phyloP scores from a whole-genome alignment of 2,888 invertebrate species.

The Limnephilus marmoratus region DNA sequence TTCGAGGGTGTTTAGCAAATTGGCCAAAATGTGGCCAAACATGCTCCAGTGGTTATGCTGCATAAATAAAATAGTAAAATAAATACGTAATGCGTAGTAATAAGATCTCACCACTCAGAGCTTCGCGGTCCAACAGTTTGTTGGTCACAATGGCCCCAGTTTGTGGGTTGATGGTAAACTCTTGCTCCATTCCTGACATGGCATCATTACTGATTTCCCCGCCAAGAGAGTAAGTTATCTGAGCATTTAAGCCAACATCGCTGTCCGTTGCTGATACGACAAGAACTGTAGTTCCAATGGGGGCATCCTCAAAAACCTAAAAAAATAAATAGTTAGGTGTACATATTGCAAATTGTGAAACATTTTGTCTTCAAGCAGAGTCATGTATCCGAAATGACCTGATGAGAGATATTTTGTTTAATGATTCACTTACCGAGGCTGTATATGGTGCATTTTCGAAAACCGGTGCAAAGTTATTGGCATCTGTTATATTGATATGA shows the following conservation, averaged over 20 bases:
- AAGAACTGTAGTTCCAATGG: conserved; percentile 92
- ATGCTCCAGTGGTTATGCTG: too few relatives aligned
- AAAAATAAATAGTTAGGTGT: neutral
- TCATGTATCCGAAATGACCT: neutral
- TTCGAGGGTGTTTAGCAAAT: too few relatives aligned
- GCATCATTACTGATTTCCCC: conserved; percentile 80
- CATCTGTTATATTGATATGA: conserved; percentile 94
- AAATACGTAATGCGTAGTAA: neutral
- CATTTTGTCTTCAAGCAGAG: neutral
- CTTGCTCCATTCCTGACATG: conserved; percentile 80
- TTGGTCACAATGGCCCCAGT: conserved; percentile 96
- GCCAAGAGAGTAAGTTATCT: conserved; percentile 87
- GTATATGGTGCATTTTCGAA: conserved; percentile 96
- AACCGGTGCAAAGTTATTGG: conserved; percentile 94
- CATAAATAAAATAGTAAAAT: neutral
- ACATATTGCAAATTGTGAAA: neutral
- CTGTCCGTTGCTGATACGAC: conserved; percentile 95
- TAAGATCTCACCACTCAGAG: conserved; percentile 76
- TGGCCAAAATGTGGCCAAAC: too few relatives aligned
- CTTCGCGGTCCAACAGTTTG: conserved; percentile 90
- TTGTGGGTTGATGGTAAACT: conserved; percentile 93
- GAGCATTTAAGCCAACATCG: conserved; percentile 96
- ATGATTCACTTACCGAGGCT: conserved; percentile 80
- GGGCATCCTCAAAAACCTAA: conserved; percentile 94
- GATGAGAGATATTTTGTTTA: neutral